Evolutionary conservation across 2,888 invertebrate genomes (phyloP).

Genomic region (Coelogynopora nodosa): DNA sequence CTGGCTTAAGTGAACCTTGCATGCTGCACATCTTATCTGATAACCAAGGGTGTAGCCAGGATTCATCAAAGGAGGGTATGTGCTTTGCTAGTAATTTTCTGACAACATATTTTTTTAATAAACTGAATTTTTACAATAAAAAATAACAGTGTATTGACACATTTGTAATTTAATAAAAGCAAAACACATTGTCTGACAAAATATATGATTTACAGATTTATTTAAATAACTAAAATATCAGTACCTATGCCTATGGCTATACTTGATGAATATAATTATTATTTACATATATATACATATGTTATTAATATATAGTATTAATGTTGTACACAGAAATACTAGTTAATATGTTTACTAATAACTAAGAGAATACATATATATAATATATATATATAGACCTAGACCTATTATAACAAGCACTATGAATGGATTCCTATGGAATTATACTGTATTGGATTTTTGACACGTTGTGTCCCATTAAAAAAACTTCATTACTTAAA

Average conservation of each 20-base stretch:
- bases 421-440: background rate
- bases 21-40: too few relatives aligned
- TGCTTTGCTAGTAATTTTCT: background rate
- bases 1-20: too few relatives aligned
- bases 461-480: background rate
- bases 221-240: background rate
- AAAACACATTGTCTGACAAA: background rate
- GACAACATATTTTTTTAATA: background rate
- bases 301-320: background rate
- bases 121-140: background rate
- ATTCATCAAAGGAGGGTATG: background rate
- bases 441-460: background rate
- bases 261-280: background rate
- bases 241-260: background rate
- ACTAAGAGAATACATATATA: background rate
- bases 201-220: background rate
- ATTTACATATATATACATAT: background rate
- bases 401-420: background rate
- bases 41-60: slow-evolving; percentile 3
- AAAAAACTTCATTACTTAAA: background rate
- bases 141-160: background rate
- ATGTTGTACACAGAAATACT: background rate
- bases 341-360: background rate
- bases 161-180: background rate
- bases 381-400: background rate